Percentiles rank a stretch among this genome's conserved stretches.
Evolutionary conservation across 1,140 invertebrate genomes (phyloP).

Genomic region (Zaprionus tsacasi): DNA sequence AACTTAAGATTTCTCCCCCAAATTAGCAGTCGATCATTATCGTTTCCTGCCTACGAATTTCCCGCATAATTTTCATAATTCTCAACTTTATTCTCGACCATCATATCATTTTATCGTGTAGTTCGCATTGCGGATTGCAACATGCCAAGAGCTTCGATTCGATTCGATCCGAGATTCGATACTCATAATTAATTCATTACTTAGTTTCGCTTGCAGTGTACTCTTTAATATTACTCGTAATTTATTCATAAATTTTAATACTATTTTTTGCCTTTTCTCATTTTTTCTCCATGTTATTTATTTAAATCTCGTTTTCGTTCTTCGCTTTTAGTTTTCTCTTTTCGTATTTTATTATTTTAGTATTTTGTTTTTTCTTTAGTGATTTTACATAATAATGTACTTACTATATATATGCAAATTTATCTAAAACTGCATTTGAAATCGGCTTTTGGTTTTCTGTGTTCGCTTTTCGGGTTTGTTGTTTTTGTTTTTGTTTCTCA

Average conservation of each 20-base stretch:
- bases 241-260: slow-evolving; percentile 80
- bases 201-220: slow-evolving; percentile 48
- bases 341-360: slow-evolving; percentile 39
- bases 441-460: slow-evolving; percentile 37
- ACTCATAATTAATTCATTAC: slow-evolving; percentile 42
- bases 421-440: slow-evolving; percentile 69
- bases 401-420: slow-evolving; percentile 70
- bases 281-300: slow-evolving; percentile 24
- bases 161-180: slow-evolving; percentile 25
- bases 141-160: slow-evolving; percentile 33
- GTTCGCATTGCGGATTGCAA: slow-evolving; percentile 21
- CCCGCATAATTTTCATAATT: slow-evolving; percentile 36
- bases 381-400: slow-evolving; percentile 82
- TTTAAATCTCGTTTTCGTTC: slow-evolving; percentile 20
- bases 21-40: slow-evolving; percentile 22
- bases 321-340: slow-evolving; percentile 22
- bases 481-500: slow-evolving; percentile 25
- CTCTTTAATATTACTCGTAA: slow-evolving; percentile 67
- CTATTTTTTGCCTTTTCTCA: slow-evolving; percentile 59
- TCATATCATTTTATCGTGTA: slow-evolving; percentile 33
- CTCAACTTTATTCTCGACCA: slow-evolving; percentile 27
- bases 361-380: slow-evolving; percentile 63
- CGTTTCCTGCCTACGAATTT: slow-evolving; percentile 51
- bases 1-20: slow-evolving; percentile 64
- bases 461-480: slow-evolving; percentile 39